Evolutionary conservation across 2,888 invertebrate species (phyloP), one percentile per base, ranked within the genome.

Genomic region (Melanotus villosus): DNA sequence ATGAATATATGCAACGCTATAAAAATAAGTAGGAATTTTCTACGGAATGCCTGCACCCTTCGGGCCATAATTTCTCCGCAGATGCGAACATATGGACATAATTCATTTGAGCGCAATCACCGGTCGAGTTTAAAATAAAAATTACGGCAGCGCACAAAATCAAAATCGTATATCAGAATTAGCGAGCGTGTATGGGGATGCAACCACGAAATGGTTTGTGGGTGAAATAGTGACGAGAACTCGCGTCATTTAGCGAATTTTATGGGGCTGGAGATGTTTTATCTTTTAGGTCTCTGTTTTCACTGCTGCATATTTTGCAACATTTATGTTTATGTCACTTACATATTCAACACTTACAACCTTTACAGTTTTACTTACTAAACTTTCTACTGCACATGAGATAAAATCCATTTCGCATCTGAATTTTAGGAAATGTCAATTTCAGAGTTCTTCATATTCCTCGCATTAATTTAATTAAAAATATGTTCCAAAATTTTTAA

Each of bases 151-250:
- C 70, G 72, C 79, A 80, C 80, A 76, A 82, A 83, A 83, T 83
- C 82, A 83, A 83, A 82, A 79, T 78, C 83, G 82, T 84, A 82
- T 81, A 83, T 84, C 82, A 80, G 81, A 79, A 81, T 84, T 84
- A 84, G 79, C 70, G 73, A 68, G 77, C 78, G 76, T 78, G 79
- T 80, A 81, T 82, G 80, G 78, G 80, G 81, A 74, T 71, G 76
- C 78, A 78, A 81, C 83, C 82, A 78, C 82, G 81, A 77, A 82
- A 81, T 79, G 80, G 79, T 80, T 78, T 80, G 79, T 73, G 78
- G 80, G 78, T 81, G 75, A 83, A 83, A 83, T 83, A 82, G 82
- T 82, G 82, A 83, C 83, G 82, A 83, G 81, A 81, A 78, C 80
- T 81, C 80, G 76, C 80, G 82, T 82, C 81, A 81, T 82, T 81